Conservation (phyloP, 2,113 vertebrate species). For the Phyllostomus discolor region DNA sequence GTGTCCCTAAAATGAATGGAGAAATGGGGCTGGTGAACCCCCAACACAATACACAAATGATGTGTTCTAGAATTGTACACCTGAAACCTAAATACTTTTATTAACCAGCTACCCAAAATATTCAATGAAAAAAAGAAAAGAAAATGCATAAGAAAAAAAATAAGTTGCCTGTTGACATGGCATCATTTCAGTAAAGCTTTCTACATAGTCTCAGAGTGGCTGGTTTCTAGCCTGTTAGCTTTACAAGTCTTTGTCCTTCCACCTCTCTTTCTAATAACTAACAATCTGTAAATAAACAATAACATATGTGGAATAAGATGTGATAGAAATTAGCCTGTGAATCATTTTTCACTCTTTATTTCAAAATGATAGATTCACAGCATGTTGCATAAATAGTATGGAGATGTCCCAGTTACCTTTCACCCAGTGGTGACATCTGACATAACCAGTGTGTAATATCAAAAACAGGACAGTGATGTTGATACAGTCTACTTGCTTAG, state of each 20-base stretch:
- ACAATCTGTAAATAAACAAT: neutral
- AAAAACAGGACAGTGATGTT: neutral
- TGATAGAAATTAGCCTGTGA: neutral
- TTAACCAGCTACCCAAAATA: neutral
- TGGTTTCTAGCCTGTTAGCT: neutral
- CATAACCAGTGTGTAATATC: neutral
- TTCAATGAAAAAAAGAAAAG: neutral
- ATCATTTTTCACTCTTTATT: neutral
- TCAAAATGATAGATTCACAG: neutral
- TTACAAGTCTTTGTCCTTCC: neutral
- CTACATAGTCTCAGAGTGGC: neutral
- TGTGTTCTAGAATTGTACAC: neutral
- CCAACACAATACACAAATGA: neutral
- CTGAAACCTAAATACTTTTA: neutral
- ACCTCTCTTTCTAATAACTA: neutral
- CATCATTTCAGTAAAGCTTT: neutral
- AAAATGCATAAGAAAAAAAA: neutral
- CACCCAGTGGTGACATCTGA: neutral
- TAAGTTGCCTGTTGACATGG: neutral
- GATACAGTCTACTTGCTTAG: neutral
- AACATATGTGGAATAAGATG: neutral
- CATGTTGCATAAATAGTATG: neutral
- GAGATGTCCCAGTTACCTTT: neutral
- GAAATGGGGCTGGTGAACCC: neutral
- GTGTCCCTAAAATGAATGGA: neutral